Evolutionary conservation across 2,888 invertebrate genomes (phyloP).

Genomic region (Nomada fabriciana): DNA sequence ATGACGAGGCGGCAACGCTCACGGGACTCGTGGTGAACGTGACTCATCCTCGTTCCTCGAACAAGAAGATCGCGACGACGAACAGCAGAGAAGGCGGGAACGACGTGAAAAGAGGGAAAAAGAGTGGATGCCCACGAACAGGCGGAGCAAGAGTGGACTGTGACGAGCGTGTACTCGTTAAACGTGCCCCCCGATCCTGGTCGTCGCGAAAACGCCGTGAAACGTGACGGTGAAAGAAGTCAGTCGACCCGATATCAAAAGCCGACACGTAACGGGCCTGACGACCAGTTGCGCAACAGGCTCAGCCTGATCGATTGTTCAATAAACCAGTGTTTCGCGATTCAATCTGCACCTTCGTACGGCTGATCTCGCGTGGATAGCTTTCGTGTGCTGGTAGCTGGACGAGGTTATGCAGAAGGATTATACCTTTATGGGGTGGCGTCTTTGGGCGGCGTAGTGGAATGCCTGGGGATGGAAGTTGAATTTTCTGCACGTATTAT

Average conservation of each 20-base stretch:
- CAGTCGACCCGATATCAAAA: slow-evolving; percentile 40
- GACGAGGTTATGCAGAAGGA: too few species aligned
- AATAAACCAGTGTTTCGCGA: neutral
- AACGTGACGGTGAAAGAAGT: slow-evolving; percentile 37
- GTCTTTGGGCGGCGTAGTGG: too few species aligned
- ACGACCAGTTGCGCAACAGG: slow-evolving; percentile 13
- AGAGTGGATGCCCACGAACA: slow-evolving; percentile 32
- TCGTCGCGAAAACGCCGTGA: neutral
- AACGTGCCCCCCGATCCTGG: slow-evolving; percentile 31
- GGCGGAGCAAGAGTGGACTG: slow-evolving; percentile 6
- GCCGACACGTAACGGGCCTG: neutral
- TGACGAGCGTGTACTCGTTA: slow-evolving; percentile 47
- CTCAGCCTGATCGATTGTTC: neutral
- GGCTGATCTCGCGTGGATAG: too few species aligned
- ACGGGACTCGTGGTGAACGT: slow-evolving; percentile 68
- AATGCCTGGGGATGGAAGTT: too few species aligned
- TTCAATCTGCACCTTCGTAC: neutral
- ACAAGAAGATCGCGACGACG: slow-evolving; percentile 54
- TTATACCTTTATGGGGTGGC: too few species aligned
- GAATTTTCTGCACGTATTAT: too few species aligned
- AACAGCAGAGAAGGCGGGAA: slow-evolving; percentile 45
- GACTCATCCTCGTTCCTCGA: slow-evolving; percentile 68
- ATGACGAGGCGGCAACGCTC: slow-evolving; percentile 71
- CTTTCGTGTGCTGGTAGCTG: too few species aligned
- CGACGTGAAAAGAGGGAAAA: slow-evolving; percentile 51